Base-by-base conservation (phyloP, 1,140 invertebrate species). In the Eciton burchellii region DNA sequence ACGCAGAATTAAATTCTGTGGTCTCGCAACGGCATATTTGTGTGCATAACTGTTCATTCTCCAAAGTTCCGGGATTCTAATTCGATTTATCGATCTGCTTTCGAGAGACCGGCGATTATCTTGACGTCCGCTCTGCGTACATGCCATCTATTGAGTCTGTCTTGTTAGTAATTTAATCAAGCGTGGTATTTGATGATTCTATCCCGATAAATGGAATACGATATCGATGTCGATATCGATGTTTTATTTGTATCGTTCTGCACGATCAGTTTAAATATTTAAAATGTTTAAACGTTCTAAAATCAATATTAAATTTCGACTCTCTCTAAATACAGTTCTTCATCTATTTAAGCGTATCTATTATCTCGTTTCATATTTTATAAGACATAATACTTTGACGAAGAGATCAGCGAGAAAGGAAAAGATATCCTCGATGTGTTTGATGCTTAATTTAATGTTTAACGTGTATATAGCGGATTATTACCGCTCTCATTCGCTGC, bases 21-120 rank as follows among this genome's bases (percentile, higher is more conserved):
- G 1, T 8, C 2, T 43, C n/a, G 24, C 9, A n/a, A 11, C 26
- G n/a, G 21, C 9, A 21, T 45, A 1, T 45, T 59, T 59, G 11
- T 14, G 4, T 4, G 21, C 16, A 41, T 57, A 0, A 11, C 52
- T 43, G 16, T 68, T 52, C 57, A 59, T 72, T 57, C 21, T 3
- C 3, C 24, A 3, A 73, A 73, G 2, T 73, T 72, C 16, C 4
- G 43, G 5, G 16, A 3, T 59, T 3, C 21, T 45, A 12, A 59
- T 43, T 2, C 1, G 59, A 73, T 57, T 43, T 59, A 73, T 73
- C 16, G 70, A 73, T n/a, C 19, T 5, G 9, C 16, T 59, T n/a
- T 59, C 2, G 6, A 45, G 2, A 26, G n/a, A 59, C 8, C 21
- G 41, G n/a, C 16, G 14, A 16, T 49, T 52, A 52, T 6, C n/a